Evolutionary conservation across 2,888 invertebrate genomes (phyloP).

Genomic region (Cephus sareptanus): DNA sequence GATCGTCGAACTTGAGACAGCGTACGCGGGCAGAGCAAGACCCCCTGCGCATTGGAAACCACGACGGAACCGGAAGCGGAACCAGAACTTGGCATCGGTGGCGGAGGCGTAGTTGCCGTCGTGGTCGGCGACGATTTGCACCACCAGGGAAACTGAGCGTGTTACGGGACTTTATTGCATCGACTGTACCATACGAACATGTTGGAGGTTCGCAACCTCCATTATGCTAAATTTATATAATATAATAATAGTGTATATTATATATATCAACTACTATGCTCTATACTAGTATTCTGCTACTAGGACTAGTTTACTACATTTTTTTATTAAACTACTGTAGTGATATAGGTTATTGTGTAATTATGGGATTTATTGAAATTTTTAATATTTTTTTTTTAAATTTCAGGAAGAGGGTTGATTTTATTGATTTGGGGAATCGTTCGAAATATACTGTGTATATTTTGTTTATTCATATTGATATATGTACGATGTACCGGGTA

Average conservation of each 20-base stretch:
- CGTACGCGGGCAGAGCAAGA: slow-evolving; percentile 90
- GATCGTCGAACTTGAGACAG: slow-evolving; percentile 89
- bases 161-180: slow-evolving; percentile 29
- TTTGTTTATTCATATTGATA: too few relatives aligned
- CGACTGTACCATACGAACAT: background rate
- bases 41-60: slow-evolving; percentile 73
- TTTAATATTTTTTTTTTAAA: too few relatives aligned
- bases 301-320: too few relatives aligned
- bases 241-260: too few relatives aligned
- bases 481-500: too few relatives aligned
- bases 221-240: background rate
- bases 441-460: too few relatives aligned
- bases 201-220: background rate
- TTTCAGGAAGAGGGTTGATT: too few relatives aligned
- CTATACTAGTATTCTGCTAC: background rate
- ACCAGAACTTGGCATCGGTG: slow-evolving; percentile 39
- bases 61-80: slow-evolving; percentile 50
- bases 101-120: slow-evolving; percentile 54
- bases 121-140: slow-evolving; percentile 62
- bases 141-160: slow-evolving; percentile 64
- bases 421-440: too few relatives aligned
- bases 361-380: too few relatives aligned
- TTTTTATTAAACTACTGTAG: too few relatives aligned
- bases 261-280: background rate
- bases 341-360: too few relatives aligned